These are phyloP conservation scores for Apodemus agrarius DNA, from an alignment of 2,797 vertebrate species.

Conservation along the genomic window DNA sequence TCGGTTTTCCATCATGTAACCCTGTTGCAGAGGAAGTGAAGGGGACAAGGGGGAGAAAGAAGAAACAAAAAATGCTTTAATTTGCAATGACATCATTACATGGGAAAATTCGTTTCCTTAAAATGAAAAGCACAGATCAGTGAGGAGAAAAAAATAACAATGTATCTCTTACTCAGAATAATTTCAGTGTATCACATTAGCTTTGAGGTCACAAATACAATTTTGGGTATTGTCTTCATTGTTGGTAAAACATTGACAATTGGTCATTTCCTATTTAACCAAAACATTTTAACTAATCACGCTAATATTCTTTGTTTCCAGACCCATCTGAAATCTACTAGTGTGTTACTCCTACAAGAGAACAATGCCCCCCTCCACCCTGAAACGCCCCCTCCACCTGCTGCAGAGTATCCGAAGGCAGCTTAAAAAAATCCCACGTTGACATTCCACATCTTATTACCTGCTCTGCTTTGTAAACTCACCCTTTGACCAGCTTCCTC, in stretches of 20 bases:
- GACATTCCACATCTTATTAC: background rate
- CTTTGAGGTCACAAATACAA: conserved; percentile 1
- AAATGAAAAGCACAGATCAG: conserved; percentile 6
- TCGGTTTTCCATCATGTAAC: conserved; percentile 87
- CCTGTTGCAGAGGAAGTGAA: conserved; percentile 70
- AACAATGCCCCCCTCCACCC: background rate
- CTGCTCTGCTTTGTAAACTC: background rate
- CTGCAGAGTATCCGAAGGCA: background rate
- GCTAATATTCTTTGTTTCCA: background rate
- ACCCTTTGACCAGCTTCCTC: no score
- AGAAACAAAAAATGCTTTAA: background rate
- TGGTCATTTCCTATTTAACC: background rate
- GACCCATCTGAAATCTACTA: conserved; percentile 18
- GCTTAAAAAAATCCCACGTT: background rate
- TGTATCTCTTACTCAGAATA: background rate
- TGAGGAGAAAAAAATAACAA: background rate
- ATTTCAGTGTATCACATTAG: background rate
- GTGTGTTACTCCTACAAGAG: background rate
- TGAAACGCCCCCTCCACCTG: background rate
- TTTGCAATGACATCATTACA: background rate
- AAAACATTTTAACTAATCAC: conserved; percentile 40
- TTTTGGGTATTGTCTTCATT: background rate
- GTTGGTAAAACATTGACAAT: conserved; percentile 39
- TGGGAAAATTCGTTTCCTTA: background rate
- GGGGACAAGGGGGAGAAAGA: background rate